These are phyloP conservation scores for Oxyruncus cristatus DNA, from an alignment of 2,113 vertebrate species.

Conservation along the genomic window DNA sequence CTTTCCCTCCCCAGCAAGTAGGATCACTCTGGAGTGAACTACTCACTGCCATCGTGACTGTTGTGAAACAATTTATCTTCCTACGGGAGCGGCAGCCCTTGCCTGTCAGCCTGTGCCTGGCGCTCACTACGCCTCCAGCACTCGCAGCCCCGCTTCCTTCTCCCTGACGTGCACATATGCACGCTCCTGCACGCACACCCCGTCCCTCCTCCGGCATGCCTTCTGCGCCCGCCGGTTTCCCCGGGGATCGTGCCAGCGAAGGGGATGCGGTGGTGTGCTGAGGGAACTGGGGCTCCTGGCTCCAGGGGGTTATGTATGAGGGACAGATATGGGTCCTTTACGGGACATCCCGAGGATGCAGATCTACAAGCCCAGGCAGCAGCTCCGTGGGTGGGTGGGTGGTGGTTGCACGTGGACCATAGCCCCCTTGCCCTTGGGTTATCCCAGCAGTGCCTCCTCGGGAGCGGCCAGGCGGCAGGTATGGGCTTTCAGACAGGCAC, in stretches of 20 bases:
- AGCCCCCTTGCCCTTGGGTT: background rate
- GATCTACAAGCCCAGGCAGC: background rate
- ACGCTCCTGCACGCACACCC: constrained; percentile 25
- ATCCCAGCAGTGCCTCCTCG: background rate
- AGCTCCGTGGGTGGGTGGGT: background rate
- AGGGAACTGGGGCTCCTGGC: too few species aligned
- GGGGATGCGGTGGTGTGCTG: background rate
- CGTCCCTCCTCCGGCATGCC: background rate
- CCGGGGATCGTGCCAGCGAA: background rate
- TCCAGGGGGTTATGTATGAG: background rate
- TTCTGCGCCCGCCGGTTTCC: background rate
- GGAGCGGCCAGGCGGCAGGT: background rate
- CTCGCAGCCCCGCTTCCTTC: constrained; percentile 4
- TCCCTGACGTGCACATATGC: constrained; percentile 37
- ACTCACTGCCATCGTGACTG: background rate
- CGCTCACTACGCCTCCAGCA: constrained; percentile 24
- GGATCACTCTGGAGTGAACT: background rate
- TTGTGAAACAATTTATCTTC: constrained; percentile 26
- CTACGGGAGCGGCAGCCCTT: background rate
- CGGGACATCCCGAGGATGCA: background rate
- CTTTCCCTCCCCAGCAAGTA: background rate
- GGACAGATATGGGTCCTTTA: background rate
- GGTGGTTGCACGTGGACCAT: background rate
- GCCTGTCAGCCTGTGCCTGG: background rate
- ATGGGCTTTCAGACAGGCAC: background rate